Percentiles rank a stretch among this genome's conserved stretches.
Evolutionary conservation across 2,797 vertebrate species (phyloP).

Genomic region (Galaxias olidus): DNA sequence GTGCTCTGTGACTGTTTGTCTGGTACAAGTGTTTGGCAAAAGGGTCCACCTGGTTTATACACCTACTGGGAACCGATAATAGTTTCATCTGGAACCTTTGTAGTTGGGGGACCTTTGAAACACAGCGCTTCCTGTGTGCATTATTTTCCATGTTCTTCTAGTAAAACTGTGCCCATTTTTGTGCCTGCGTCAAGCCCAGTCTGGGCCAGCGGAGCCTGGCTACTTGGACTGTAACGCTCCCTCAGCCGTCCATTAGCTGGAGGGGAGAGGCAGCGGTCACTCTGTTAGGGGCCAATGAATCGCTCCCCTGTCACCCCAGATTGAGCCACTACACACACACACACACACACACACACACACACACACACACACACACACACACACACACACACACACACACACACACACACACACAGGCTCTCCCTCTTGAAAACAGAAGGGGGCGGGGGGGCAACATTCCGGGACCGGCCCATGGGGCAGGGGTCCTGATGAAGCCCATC

Average conservation of each 20-base stretch:
- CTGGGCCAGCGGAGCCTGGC: too few relatives aligned
- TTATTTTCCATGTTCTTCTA: too few relatives aligned
- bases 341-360: not conserved
- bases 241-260: slow-evolving; percentile 62
- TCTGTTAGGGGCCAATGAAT: slow-evolving; percentile 53
- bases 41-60: too few relatives aligned
- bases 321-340: slow-evolving; percentile 28
- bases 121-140: too few relatives aligned
- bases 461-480: slow-evolving; percentile 45
- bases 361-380: slow-evolving; percentile 4
- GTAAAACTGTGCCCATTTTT: too few relatives aligned
- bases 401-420: not conserved
- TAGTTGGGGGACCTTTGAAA: too few relatives aligned
- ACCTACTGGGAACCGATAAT: too few relatives aligned
- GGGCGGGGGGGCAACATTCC: slow-evolving; percentile 42
- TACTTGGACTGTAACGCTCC: slow-evolving; percentile 20
- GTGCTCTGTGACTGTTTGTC: too few relatives aligned
- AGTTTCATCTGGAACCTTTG: too few relatives aligned
- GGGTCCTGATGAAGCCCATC: slow-evolving; percentile 68
- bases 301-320: slow-evolving; percentile 59
- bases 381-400: slow-evolving; percentile 11
- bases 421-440: slow-evolving; percentile 32
- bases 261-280: slow-evolving; percentile 63
- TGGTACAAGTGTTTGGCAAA: too few relatives aligned
- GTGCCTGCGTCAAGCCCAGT: too few relatives aligned